Conservation (phyloP, 2,888 invertebrate genomes). For the Andrena bicolor region DNA sequence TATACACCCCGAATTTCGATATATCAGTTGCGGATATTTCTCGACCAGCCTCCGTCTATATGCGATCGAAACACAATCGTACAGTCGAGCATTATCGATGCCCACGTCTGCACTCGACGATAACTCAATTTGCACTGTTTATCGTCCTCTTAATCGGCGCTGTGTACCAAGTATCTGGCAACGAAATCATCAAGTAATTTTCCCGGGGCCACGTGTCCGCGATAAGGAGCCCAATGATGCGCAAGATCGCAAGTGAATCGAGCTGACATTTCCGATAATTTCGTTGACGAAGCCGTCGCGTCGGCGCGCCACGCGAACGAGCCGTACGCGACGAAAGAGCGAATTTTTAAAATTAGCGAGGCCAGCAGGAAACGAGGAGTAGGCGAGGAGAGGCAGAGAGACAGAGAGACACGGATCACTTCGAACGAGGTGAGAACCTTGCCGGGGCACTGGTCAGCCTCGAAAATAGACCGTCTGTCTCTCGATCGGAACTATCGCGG, state of each 20-base stretch:
- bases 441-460: conserved; percentile 54
- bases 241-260: not conserved
- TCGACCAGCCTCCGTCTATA: not conserved
- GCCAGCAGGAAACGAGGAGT: not conserved
- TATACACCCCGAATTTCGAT: conserved; percentile 16
- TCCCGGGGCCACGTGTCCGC: not conserved
- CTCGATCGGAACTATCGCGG: conserved; percentile 49
- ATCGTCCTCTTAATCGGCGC: not conserved
- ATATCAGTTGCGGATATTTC: not conserved
- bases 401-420: not conserved
- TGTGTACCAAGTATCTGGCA: not conserved
- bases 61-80: not conserved
- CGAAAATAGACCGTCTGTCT: conserved; percentile 61
- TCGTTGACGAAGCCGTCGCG: not conserved
- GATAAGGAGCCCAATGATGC: not conserved
- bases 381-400: not conserved
- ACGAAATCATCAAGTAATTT: not conserved
- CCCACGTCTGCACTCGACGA: not conserved
- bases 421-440: conserved; percentile 38
- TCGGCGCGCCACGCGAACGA: not conserved
- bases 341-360: conserved; percentile 31
- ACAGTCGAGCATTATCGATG: not conserved
- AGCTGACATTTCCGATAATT: not conserved
- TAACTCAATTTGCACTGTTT: conserved; percentile 6
- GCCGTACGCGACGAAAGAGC: conserved; percentile 1